Conservation (phyloP, 2,888 invertebrate species). For the Dryococelus australis region DNA sequence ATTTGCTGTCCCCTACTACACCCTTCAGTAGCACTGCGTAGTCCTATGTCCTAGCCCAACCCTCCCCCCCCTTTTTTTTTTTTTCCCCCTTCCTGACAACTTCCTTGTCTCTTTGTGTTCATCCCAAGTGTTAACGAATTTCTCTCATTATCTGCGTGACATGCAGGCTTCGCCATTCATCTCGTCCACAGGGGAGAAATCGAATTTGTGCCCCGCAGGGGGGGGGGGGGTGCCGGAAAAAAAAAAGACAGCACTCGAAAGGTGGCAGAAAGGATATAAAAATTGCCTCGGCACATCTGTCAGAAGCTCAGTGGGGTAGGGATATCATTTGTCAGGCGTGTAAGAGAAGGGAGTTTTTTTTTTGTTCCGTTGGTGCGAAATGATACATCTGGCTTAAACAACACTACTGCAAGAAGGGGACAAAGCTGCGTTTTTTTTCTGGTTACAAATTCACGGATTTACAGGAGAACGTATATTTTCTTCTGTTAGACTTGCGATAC, state of each 20-base stretch:
- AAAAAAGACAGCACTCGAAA: neutral
- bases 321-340: constrained; percentile 10
- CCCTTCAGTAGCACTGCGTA: too few species aligned
- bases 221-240: too few species aligned
- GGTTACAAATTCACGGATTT: too few species aligned
- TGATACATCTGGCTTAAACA: neutral
- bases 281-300: constrained; percentile 3
- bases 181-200: neutral
- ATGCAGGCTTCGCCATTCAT: constrained; percentile 1
- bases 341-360: neutral
- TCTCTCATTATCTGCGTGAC: neutral
- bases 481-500: too few species aligned
- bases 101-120: neutral
- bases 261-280: neutral
- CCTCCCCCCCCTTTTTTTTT: neutral
- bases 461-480: too few species aligned
- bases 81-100: neutral
- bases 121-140: neutral
- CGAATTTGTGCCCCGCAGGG: neutral
- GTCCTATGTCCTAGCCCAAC: too few species aligned
- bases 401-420: neutral
- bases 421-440: neutral
- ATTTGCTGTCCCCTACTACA: too few species aligned
- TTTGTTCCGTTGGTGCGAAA: neutral
- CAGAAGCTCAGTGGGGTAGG: neutral